These are phyloP conservation scores for Mesorhabditis belari DNA, from an alignment of 2,888 invertebrate species.

Conservation along the genomic window DNA sequence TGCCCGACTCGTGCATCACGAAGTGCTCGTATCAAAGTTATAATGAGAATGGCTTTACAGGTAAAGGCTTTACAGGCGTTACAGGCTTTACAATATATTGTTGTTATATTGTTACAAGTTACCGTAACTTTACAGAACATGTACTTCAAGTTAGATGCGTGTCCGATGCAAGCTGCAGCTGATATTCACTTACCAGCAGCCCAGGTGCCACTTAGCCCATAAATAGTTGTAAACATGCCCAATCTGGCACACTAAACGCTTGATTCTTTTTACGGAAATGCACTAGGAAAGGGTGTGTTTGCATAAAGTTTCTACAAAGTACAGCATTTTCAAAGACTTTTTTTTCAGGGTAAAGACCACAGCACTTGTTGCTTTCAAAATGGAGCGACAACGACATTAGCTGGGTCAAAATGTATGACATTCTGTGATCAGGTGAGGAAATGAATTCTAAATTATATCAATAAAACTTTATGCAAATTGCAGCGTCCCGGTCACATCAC, in stretches of 20 bases:
- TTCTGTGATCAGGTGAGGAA: slow-evolving; percentile 34
- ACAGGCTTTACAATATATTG: not conserved
- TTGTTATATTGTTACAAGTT: not conserved
- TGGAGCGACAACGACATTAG: slow-evolving; percentile 36
- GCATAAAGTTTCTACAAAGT: not conserved
- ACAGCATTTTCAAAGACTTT: not conserved
- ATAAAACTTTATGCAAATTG: not conserved
- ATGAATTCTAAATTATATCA: not conserved
- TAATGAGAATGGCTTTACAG: no score
- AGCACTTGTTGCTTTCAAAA: slow-evolving; percentile 32
- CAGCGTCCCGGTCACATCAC: slow-evolving; percentile 39
- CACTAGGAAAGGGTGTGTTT: not conserved
- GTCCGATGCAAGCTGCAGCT: slow-evolving; percentile 51
- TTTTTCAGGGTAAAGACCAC: slow-evolving; percentile 27
- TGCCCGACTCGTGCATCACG: slow-evolving; percentile 46
- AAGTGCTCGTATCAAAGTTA: slow-evolving; percentile 48
- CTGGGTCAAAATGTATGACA: slow-evolving; percentile 37
- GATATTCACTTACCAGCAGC: slow-evolving; percentile 50
- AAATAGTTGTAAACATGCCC: no score
- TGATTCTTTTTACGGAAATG: no score
- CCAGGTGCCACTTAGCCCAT: slow-evolving; percentile 4
- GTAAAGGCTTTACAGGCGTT: no score
- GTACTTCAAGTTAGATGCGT: slow-evolving; percentile 50
- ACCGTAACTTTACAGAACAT: slow-evolving; percentile 30
- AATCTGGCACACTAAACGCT: no score